Evolutionary conservation across 2,113 vertebrate genomes (phyloP), one percentile per base, ranked within the genome.

Genomic region (Misgurnus mizolepis): DNA sequence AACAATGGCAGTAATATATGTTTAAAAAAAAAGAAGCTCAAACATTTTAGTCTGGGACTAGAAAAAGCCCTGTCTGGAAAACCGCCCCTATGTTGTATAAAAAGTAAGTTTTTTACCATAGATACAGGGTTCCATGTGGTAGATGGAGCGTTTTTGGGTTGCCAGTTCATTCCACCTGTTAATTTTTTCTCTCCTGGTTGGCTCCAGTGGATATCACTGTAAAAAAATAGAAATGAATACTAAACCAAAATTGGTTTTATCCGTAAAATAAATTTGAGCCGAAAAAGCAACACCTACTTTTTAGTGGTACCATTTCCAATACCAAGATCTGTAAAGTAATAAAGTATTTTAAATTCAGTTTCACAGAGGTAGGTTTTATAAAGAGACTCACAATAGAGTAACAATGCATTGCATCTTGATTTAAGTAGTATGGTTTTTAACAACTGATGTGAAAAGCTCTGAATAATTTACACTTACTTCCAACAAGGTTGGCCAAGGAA

Each of bases 81-180:
- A 34, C 27, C 27, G 3, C 27, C 27, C 1, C 27, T 34, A 34
- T 34, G 3, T 45, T 67, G 34, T 18, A 76, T 9, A 2, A 78
- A 56, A n/a, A n/a, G n/a, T n/a, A n/a, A 15, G 5, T 40, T 47
- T 82, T 90, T 95, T 92, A 99, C 97, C 97, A 99, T 94, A 0
- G 97, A 98, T 0, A 96, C 95, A 34, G 96, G 96, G n/a, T 95
- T 99, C 97, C 97, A 99, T 8, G 97, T 97, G 49, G 97, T 98
- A 74, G 94, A 95, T 5, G 97, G 96, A 27, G 96, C 97, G 67
- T 95, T 93, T 90, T 96, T 99, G 86, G 96, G 97, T 80, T 99
- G 97, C 97, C 97, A 99, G 90, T 97, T 96, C 91, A 95, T 96
- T 88, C 97, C 97, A 68, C 97, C 97, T 43, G 97, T 99, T 87